phyloP scores from a whole-genome alignment of 64 coral and sea anemone species.

The Exaiptasia diaphana region DNA sequence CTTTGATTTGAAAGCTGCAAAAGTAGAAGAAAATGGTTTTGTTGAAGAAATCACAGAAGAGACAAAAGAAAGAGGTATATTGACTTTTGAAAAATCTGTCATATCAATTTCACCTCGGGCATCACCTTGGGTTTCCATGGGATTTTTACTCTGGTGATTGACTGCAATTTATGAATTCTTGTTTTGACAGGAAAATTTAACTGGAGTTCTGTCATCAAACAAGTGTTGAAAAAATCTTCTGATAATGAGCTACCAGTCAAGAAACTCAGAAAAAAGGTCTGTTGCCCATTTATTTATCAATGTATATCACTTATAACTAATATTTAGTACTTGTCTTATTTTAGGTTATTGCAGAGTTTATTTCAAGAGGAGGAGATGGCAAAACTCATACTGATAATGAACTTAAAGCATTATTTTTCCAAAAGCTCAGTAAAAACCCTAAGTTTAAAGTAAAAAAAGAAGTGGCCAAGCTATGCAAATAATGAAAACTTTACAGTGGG shows the following conservation, averaged over 20 bases:
- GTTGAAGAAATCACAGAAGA: too few relatives aligned
- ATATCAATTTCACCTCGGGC: too few relatives aligned
- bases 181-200: conserved; percentile 72
- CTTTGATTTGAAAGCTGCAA: too few relatives aligned
- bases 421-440: conserved; percentile 85
- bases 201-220: conserved; percentile 80
- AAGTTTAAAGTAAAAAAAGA: conserved; percentile 91
- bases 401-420: conserved; percentile 81
- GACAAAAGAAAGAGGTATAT: too few relatives aligned
- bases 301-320: not conserved
- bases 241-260: conserved; percentile 83
- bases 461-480: conserved; percentile 64
- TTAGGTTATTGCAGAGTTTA: conserved; percentile 86
- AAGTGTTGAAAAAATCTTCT: conserved; percentile 67
- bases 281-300: not conserved
- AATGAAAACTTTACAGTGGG: not conserved
- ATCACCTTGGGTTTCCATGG: too few relatives aligned
- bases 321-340: not conserved
- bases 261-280: conserved; percentile 94
- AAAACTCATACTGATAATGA: conserved; percentile 70
- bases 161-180: too few relatives aligned
- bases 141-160: too few relatives aligned
- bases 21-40: too few relatives aligned
- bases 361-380: conserved; percentile 49
- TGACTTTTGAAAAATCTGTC: too few relatives aligned